phyloP scores from a whole-genome alignment of 2,797 vertebrate genomes.

The Brachyrhaphis roseni region DNA sequence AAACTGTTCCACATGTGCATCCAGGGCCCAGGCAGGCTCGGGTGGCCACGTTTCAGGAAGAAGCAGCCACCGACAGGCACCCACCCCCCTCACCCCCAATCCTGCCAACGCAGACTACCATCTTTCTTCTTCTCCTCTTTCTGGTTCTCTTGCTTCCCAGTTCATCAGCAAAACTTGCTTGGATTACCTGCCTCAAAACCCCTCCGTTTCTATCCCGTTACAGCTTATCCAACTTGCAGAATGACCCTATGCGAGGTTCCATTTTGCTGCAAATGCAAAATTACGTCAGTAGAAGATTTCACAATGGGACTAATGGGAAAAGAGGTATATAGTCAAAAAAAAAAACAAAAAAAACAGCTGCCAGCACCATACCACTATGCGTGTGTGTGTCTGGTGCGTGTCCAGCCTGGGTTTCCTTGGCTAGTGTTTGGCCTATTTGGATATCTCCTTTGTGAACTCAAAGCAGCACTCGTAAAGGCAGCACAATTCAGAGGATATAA shows the following conservation, averaged over 20 bases:
- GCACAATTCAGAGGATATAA: slow-evolving; percentile 27
- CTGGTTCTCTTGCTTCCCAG: slow-evolving; percentile 27
- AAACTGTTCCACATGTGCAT: slow-evolving; percentile 90
- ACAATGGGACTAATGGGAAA: slow-evolving; percentile 70
- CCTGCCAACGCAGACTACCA: slow-evolving; percentile 81
- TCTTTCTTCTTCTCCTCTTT: slow-evolving; percentile 59
- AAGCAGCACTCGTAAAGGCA: slow-evolving; percentile 64
- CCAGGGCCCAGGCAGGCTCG: slow-evolving; percentile 79
- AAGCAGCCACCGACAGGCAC: slow-evolving; percentile 78
- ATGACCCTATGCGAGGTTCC: slow-evolving; percentile 73
- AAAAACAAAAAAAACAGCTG: slow-evolving; percentile 69
- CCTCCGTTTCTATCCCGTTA: slow-evolving; percentile 30
- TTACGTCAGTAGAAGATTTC: slow-evolving; percentile 71
- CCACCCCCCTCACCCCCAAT: slow-evolving; percentile 66
- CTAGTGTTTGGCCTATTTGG: slow-evolving; percentile 60
- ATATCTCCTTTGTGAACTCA: slow-evolving; percentile 74
- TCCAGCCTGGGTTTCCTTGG: slow-evolving; percentile 52
- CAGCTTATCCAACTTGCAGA: slow-evolving; percentile 68
- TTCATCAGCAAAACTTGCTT: slow-evolving; percentile 54
- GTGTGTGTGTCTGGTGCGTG: slow-evolving; percentile 14
- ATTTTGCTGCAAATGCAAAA: slow-evolving; percentile 66
- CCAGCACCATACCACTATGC: slow-evolving; percentile 45
- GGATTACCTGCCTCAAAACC: slow-evolving; percentile 22
- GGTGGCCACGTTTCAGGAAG: slow-evolving; percentile 88
- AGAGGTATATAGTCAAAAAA: slow-evolving; percentile 62